These are phyloP conservation scores for Eutrigla gurnardus DNA, from an alignment of 2,797 vertebrate genomes.

Conservation along the genomic window DNA sequence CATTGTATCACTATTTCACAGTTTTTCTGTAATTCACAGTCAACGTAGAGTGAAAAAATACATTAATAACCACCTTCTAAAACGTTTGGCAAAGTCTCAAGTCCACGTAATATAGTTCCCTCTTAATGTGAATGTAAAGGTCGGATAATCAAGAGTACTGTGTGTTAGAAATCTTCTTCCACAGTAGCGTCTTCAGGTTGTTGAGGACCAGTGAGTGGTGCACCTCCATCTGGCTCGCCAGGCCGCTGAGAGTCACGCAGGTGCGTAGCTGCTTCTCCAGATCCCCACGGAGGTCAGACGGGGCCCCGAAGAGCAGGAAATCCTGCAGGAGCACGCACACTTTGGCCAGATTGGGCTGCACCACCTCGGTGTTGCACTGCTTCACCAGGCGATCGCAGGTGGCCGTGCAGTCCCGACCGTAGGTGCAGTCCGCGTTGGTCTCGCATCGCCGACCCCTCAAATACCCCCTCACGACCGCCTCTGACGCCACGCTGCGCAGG, in stretches of 20 bases:
- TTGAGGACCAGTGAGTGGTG: constrained; percentile 96
- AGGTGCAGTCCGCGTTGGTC: constrained; percentile 93
- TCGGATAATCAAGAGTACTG: constrained; percentile 88
- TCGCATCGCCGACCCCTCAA: constrained; percentile 92
- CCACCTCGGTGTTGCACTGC: constrained; percentile 92
- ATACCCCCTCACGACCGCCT: constrained; percentile 88
- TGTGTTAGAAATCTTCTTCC: constrained; percentile 97
- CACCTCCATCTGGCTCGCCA: constrained; percentile 97
- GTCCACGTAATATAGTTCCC: constrained; percentile 8
- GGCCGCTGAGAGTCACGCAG: constrained; percentile 93
- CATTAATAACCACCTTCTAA: constrained; percentile 19
- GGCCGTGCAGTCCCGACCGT: constrained; percentile 90
- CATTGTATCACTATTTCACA: constrained; percentile 61
- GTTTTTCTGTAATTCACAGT: constrained; percentile 66
- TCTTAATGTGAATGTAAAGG: neutral
- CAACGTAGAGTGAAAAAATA: constrained; percentile 39
- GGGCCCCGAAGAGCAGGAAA: constrained; percentile 91
- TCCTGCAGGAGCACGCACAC: constrained; percentile 91
- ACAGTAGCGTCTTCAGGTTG: constrained; percentile 96
- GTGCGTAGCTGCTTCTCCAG: constrained; percentile 93
- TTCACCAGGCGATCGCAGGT: constrained; percentile 93
- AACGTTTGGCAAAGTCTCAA: constrained; percentile 37
- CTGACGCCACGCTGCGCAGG: constrained; percentile 90
- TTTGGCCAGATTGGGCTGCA: constrained; percentile 97
- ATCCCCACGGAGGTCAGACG: constrained; percentile 87